Conservation (phyloP, 2,797 vertebrate genomes). For the Manis pentadactyla region DNA sequence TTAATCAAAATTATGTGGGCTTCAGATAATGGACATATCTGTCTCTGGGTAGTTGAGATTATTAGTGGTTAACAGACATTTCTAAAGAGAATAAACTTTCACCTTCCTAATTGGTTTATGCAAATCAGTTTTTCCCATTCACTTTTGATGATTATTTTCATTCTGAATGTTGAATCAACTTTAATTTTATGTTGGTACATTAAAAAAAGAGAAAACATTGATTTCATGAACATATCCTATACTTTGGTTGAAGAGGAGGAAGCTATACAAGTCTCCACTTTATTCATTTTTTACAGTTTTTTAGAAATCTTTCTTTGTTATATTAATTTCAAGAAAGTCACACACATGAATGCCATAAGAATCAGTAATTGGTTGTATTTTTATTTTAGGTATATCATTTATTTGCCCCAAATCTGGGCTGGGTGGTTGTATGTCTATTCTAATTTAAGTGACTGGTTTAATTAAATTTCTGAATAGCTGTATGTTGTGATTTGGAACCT, state of each 20-base stretch:
- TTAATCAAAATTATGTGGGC: slow-evolving; percentile 11
- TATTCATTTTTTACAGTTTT: slow-evolving; percentile 29
- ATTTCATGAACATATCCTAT: background rate
- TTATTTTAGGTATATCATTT: slow-evolving; percentile 42
- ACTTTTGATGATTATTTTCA: slow-evolving; percentile 35
- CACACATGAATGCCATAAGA: background rate
- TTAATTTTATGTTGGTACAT: slow-evolving; percentile 35
- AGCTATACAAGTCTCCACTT: background rate
- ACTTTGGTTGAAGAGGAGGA: background rate
- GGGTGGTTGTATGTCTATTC: slow-evolving; percentile 18
- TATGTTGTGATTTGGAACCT: slow-evolving; percentile 33
- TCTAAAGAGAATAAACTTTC: slow-evolving; percentile 14
- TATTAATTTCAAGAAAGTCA: slow-evolving; percentile 51
- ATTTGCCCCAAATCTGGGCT: background rate
- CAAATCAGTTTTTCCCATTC: slow-evolving; percentile 28
- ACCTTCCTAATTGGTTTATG: background rate
- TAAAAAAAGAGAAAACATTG: slow-evolving; percentile 36
- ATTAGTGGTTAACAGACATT: background rate
- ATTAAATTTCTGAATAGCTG: slow-evolving; percentile 59
- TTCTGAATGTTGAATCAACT: slow-evolving; percentile 52
- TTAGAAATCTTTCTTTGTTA: slow-evolving; percentile 27
- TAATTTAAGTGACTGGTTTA: slow-evolving; percentile 55
- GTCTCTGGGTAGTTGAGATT: background rate
- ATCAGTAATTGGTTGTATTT: slow-evolving; percentile 66
- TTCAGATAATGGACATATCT: slow-evolving; percentile 29